Conservation (phyloP, 2,888 invertebrate genomes). For the Chouioia cunea region DNA sequence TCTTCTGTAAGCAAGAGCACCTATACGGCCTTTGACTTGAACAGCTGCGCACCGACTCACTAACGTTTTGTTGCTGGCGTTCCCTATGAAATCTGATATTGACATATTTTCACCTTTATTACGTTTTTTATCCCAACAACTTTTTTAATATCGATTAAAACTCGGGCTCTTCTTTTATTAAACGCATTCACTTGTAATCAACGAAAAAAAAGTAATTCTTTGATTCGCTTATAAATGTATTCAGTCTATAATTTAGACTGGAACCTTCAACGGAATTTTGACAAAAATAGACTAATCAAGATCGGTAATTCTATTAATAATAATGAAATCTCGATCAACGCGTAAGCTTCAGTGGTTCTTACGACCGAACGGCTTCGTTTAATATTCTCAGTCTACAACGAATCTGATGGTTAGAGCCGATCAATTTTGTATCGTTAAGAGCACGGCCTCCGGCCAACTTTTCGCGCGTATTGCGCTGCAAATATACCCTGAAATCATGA, state of each 20-base stretch:
- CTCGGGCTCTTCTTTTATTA: no score
- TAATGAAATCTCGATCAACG: slow-evolving; percentile 30
- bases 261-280: not conserved
- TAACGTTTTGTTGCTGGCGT: slow-evolving; percentile 7
- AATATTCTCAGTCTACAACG: slow-evolving; percentile 41
- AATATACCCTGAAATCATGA: no score
- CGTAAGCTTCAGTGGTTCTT: not conserved
- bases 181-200: no score
- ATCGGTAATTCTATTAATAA: slow-evolving; percentile 21
- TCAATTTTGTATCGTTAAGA: slow-evolving; percentile 43
- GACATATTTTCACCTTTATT: no score
- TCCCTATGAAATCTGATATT: slow-evolving; percentile 8
- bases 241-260: no score
- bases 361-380: slow-evolving; percentile 36
- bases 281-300: slow-evolving; percentile 26
- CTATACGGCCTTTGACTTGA: not conserved
- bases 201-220: no score
- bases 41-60: not conserved
- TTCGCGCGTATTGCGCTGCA: no score
- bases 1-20: not conserved
- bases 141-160: no score
- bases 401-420: slow-evolving; percentile 34
- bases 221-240: no score
- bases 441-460: slow-evolving; percentile 1
- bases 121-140: no score